Evolutionary conservation across 2,888 invertebrate genomes (phyloP), one percentile per base, ranked within the genome.

Genomic region (Pherbina coryleti): DNA sequence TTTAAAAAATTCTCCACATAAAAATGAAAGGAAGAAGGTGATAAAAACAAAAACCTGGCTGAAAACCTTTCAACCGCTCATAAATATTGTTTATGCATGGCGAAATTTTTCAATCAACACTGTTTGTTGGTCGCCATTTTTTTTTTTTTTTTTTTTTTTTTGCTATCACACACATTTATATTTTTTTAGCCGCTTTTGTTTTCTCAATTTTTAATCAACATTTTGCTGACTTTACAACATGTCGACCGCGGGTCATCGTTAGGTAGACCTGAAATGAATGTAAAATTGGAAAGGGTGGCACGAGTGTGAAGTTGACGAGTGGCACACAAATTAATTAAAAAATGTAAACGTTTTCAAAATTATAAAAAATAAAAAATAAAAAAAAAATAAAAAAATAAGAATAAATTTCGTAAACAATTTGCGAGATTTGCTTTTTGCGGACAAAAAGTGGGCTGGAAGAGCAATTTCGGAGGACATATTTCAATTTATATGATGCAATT

Each of bases 31-130:
- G 17, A 60, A 44, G 25, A 17, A 53, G 22, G 25, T 22, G 25
- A 37, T 37, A 8, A 57, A 57, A 14, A 31, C 28, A 28, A 74
- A 60, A 66, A 53, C 66, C 34, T 25, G 51, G n/a, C 53, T 7
- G 57, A 44, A 66, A 67, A 55, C 53, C 75, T 53, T 51, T 75
- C 67, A 67, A 37, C 25, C 53, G 55, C 34, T 67, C 75, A 66
- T 75, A 75, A 75, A 75, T 75, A 66, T 53, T 75, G 66, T 75
- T 75, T 67, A 66, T 75, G 53, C 75, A 55, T 75, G 66, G 66
- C 53, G 67, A 75, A 55, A 60, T 60, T 66, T 75, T 75, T 75
- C 75, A 75, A 75, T 75, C 75, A 75, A 67, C 75, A 67, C 44
- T 34, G 31, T 14, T 69, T 34, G 31, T 14, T 69, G 69, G 69